phyloP scores from a whole-genome alignment of 92 coral and sea anemone species.

The Desmophyllum pertusum region DNA sequence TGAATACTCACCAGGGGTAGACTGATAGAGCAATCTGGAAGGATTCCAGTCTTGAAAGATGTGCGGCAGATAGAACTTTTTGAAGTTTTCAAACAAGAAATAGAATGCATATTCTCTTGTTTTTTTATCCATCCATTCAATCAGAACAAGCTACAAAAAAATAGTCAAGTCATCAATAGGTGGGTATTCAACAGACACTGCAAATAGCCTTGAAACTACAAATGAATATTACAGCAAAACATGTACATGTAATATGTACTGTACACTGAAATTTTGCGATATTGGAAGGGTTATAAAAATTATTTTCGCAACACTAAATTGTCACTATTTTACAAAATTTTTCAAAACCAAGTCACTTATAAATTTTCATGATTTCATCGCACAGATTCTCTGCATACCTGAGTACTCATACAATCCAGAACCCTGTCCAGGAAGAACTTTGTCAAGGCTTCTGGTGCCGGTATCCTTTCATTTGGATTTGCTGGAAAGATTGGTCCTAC shows the following conservation, averaged over 20 bases:
- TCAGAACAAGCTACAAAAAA: slow-evolving; percentile 69
- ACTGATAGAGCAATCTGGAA: slow-evolving; percentile 70
- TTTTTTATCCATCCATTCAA: slow-evolving; percentile 85
- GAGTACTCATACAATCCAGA: slow-evolving; percentile 95
- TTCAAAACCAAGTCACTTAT: too few species aligned
- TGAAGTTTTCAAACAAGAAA: slow-evolving; percentile 90
- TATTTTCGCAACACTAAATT: too few species aligned
- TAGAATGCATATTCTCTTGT: slow-evolving; percentile 80
- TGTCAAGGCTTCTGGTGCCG: slow-evolving; percentile 74
- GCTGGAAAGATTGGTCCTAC: slow-evolving; percentile 83
- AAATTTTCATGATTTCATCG: too few species aligned
- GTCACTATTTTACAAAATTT: too few species aligned
- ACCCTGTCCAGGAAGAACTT: slow-evolving; percentile 93
- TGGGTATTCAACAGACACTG: not conserved
- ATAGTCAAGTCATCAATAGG: not conserved
- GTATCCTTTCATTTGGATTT: slow-evolving; percentile 72
- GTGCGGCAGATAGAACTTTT: slow-evolving; percentile 85
- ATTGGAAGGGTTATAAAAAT: too few species aligned
- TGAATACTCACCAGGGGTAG: slow-evolving; percentile 69
- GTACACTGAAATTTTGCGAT: too few species aligned
- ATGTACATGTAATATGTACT: too few species aligned
- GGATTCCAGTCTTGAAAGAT: slow-evolving; percentile 94
- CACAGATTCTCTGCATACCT: too few species aligned
- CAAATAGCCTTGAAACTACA: not conserved
- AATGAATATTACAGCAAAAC: too few species aligned